A percentile compares a stretch with the other conserved stretches of the same genome.
Conservation (phyloP, 1,140 invertebrate genomes). For the Eubasilissa regina region DNA sequence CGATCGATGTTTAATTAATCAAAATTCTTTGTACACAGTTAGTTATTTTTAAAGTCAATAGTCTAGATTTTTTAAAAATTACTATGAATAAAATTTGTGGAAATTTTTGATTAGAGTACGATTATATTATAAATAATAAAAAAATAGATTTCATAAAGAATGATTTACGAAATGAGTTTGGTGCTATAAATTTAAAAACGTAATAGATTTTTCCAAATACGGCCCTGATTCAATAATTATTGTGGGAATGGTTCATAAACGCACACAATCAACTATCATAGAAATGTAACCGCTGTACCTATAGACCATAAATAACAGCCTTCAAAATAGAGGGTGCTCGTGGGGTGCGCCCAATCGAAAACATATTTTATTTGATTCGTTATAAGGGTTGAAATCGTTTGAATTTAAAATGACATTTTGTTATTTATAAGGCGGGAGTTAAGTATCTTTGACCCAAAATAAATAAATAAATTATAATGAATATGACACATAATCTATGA, state of each 20-base stretch:
- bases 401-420: background rate
- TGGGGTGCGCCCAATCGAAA: background rate
- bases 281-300: constrained; percentile 1
- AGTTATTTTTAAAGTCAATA: no score
- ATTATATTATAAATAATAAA: no score
- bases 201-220: background rate
- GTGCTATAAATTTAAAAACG: no score
- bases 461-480: constrained; percentile 23
- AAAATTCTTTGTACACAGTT: no score
- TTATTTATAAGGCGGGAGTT: constrained; percentile 1
- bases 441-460: background rate
- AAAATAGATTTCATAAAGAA: no score
- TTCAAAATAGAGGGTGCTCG: background rate
- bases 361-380: background rate
- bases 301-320: constrained; percentile 18
- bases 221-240: constrained; percentile 10
- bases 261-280: constrained; percentile 8
- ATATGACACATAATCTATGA: background rate
- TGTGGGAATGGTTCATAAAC: constrained; percentile 13
- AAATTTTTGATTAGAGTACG: no score
- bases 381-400: background rate
- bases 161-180: no score
- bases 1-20: no score
- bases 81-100: no score
- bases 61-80: no score